These are phyloP conservation scores for Macrophya alboannulata DNA, from an alignment of 2,888 invertebrate species.

Conservation along the genomic window DNA sequence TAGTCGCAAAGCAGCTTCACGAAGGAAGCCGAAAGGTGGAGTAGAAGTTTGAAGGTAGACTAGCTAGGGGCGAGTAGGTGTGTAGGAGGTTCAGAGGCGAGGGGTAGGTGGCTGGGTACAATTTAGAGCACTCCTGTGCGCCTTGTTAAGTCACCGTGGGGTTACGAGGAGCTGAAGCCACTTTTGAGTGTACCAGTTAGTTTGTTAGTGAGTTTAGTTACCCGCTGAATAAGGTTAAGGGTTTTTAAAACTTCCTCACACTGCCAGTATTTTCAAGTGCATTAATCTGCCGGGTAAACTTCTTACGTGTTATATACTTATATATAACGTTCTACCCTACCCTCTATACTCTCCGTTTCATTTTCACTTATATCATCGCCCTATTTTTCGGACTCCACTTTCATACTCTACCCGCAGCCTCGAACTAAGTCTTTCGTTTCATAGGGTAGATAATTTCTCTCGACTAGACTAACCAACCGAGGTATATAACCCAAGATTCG, in stretches of 20 bases:
- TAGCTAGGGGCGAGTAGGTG: slow-evolving; percentile 50
- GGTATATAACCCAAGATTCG: slow-evolving; percentile 34
- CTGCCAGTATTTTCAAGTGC: slow-evolving; percentile 58
- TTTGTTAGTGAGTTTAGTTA: slow-evolving; percentile 73
- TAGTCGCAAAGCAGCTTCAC: slow-evolving; percentile 27
- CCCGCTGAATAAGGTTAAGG: slow-evolving; percentile 72
- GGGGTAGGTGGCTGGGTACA: slow-evolving; percentile 59
- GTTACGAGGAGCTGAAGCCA: slow-evolving; percentile 69
- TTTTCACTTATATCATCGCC: slow-evolving; percentile 30
- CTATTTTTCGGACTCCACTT: background rate
- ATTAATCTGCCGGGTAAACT: slow-evolving; percentile 40
- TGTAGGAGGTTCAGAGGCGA: background rate
- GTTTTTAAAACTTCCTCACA: slow-evolving; percentile 71
- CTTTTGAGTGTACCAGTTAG: slow-evolving; percentile 72
- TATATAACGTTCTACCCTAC: background rate
- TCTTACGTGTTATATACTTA: slow-evolving; percentile 17
- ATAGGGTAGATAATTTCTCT: slow-evolving; percentile 40
- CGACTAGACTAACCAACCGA: slow-evolving; percentile 16
- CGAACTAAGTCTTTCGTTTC: slow-evolving; percentile 7
- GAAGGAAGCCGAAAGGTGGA: slow-evolving; percentile 46
- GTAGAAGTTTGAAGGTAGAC: slow-evolving; percentile 48
- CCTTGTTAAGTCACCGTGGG: slow-evolving; percentile 74
- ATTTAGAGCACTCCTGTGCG: slow-evolving; percentile 70
- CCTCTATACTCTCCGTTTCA: background rate
- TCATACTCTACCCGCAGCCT: background rate